Evolutionary conservation across 2,797 vertebrate species (phyloP), one percentile per base, ranked within the genome.

Genomic region (Tauraco hartlaubi): DNA sequence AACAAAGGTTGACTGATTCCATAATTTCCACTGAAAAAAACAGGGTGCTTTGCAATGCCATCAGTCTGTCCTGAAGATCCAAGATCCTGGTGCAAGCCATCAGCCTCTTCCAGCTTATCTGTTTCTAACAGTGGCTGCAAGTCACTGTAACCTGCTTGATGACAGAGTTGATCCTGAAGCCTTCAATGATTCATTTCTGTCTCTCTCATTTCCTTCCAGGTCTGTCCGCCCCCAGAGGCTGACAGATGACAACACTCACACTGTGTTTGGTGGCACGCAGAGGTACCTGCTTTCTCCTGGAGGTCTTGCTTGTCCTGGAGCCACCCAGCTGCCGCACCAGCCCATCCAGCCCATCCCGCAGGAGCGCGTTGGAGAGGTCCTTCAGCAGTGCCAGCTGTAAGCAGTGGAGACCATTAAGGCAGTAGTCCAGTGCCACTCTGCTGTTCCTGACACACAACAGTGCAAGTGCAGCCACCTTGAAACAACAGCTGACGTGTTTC

Each of bases 331-430:
- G 98, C 49, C 94, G 96, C 48, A 98, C 97, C 62, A 99, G 93
- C 71, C 98, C 97, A 14, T 99, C 98, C 78, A 99, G 95, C 15
- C 99, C 99, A 1, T 98, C 98, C 96, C 97, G 97, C 78, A 99
- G 98, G 71, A 99, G 97, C 12, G 94, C 97, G 5, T 99, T 95
- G 31, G 98, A 98, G 96, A 99, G 97, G 29, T 98, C 97, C 97
- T 98, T 99, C 98, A 99, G 97, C 96, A 99, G 91, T 31, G 97
- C 97, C 67, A 99, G 97, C 99, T 99, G 96, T 52, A 96, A 93
- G 22, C 81, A 33, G 55, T 2, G 31, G 23, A 52, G 41, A 64
- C 54, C 49, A 44, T 51, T 59, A 18, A 78, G 54, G 21, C 33
- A 35, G 49, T 1, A 51, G 25, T 18, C 39, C 63, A 29, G 35